These are phyloP conservation scores for Nyctalus aviator DNA, from an alignment of 2,797 vertebrate genomes.

Conservation along the genomic window DNA sequence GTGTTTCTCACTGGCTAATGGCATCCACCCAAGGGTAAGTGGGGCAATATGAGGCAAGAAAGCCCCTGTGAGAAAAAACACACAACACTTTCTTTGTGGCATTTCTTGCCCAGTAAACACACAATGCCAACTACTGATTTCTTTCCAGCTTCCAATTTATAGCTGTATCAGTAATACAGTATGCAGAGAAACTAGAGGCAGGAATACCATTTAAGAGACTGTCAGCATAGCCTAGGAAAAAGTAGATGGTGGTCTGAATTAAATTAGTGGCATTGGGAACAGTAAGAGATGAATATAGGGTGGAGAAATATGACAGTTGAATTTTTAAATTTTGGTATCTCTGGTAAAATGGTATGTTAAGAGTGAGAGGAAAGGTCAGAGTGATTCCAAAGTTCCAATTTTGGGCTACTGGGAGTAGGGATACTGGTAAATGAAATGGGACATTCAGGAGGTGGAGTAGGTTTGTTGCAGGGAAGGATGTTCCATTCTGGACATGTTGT, in stretches of 20 bases:
- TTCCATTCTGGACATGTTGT: not conserved
- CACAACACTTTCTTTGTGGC: constrained; percentile 14
- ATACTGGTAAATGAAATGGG: not conserved
- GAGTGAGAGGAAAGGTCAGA: not conserved
- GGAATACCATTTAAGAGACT: constrained; percentile 10
- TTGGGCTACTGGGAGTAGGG: not conserved
- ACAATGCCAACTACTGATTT: constrained; percentile 35
- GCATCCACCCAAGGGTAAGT: not conserved
- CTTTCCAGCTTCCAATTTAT: constrained; percentile 57
- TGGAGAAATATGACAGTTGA: not conserved
- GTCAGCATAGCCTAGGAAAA: not conserved
- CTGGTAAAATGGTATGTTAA: not conserved
- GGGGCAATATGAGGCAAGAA: not conserved
- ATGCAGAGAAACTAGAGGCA: constrained; percentile 44
- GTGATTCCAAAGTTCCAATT: not conserved
- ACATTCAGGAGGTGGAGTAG: not conserved
- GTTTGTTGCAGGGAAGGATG: not conserved
- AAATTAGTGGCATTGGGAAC: not conserved
- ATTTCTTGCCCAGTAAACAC: constrained; percentile 17
- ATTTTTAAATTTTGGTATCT: constrained; percentile 34
- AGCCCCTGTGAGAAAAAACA: constrained; percentile 40
- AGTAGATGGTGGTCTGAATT: not conserved
- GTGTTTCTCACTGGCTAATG: not conserved
- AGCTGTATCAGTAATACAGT: constrained; percentile 15
- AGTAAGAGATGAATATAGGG: not conserved